Percentiles rank a stretch among this genome's conserved stretches.
phyloP scores from a whole-genome alignment of 2,888 invertebrate genomes.

The Plebejus anna region DNA sequence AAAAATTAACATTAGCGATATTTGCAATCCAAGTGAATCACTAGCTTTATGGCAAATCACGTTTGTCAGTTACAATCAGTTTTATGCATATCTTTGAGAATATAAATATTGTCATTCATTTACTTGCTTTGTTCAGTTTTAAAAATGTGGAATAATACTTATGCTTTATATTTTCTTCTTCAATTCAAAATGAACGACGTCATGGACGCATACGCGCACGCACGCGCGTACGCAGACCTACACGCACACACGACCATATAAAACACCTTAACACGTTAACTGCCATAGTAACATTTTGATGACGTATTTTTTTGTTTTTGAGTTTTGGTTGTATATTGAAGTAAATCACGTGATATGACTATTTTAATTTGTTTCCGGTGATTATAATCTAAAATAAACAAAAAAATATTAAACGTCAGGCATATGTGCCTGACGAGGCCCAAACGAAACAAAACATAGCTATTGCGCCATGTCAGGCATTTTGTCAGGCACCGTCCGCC shows the following conservation, averaged over 20 bases:
- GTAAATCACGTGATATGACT: constrained; percentile 30
- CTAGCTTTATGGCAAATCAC: too few relatives aligned
- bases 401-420: constrained; percentile 17
- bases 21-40: too few relatives aligned
- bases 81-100: too few relatives aligned
- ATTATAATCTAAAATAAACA: constrained; percentile 32
- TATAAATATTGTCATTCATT: too few relatives aligned
- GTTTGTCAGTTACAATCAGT: too few relatives aligned
- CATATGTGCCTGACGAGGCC: constrained; percentile 25
- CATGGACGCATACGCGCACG: too few relatives aligned
- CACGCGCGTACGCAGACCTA: too few relatives aligned
- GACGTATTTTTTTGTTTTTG: constrained; percentile 28
- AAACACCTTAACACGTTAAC: constrained; percentile 16
- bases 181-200: too few relatives aligned
- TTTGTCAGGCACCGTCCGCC: constrained; percentile 32
- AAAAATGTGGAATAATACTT: too few relatives aligned
- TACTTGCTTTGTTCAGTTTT: too few relatives aligned
- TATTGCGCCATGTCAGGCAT: constrained; percentile 32
- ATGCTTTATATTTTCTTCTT: too few relatives aligned
- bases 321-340: constrained; percentile 28
- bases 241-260: too few relatives aligned
- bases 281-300: constrained; percentile 23
- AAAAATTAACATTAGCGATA: constrained; percentile 30
- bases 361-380: constrained; percentile 32
- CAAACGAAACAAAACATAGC: constrained; percentile 31